Percentiles rank a stretch among this genome's conserved stretches.
These are phyloP conservation scores for Hydropsyche betteni DNA, from an alignment of 2,888 invertebrate species.

Conservation along the genomic window DNA sequence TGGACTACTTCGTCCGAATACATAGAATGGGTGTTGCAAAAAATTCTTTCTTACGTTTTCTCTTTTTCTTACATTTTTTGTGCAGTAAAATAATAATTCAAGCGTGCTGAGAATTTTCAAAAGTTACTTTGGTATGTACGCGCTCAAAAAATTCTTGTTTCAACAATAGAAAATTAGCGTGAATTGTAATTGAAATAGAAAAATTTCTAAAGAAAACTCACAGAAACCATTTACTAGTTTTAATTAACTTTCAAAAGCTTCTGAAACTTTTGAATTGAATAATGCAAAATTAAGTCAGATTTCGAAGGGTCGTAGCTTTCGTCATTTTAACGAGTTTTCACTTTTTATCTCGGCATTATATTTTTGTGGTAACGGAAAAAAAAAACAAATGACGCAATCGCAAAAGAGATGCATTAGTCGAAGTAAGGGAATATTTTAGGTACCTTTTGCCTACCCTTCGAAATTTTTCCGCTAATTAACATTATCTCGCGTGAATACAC, in stretches of 20 bases:
- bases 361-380: not conserved
- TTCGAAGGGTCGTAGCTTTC: not conserved
- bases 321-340: constrained; percentile 21
- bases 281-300: constrained; percentile 1
- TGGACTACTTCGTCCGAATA: constrained; percentile 8
- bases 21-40: not conserved
- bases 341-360: not conserved
- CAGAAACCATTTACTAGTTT: not conserved
- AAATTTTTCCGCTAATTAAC: constrained; percentile 39
- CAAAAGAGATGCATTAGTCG: not conserved
- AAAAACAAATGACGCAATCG: constrained; percentile 14
- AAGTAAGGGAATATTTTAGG: not conserved
- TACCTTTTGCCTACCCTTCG: constrained; percentile 1
- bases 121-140: too few species aligned
- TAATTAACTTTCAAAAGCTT: constrained; percentile 7
- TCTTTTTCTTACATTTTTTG: too few species aligned
- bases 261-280: constrained; percentile 15
- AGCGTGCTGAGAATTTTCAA: too few species aligned
- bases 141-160: too few species aligned
- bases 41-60: too few species aligned
- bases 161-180: not conserved
- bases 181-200: not conserved
- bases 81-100: too few species aligned
- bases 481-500: constrained; percentile 33
- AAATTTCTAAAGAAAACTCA: not conserved